Base-by-base conservation (phyloP, 2,888 invertebrate genomes). In the Diaperis boleti region DNA sequence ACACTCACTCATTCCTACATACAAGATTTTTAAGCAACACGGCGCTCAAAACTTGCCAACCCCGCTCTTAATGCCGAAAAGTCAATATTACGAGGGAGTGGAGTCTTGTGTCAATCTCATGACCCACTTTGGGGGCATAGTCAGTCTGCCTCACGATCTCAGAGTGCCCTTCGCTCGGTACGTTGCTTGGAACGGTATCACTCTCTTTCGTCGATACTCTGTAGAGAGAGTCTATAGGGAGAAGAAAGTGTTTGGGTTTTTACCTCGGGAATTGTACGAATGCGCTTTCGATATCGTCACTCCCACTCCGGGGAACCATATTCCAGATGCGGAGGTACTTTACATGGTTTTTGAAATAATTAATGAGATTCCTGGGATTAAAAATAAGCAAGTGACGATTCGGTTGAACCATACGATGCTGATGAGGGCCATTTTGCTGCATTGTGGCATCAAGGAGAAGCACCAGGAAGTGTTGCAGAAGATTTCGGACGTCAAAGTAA, bases 281-380 rank as follows among this genome's bases (percentile, higher is more conserved):
- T 95, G 95, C 80, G 94, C 94, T 1, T 96, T 96, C 80, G 98
- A 98, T 80, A 93, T 98, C 62, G 91, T 97, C 20, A 91, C 92
- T 2, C 89, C 94, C 1, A 87, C 85, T 62, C 84, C 87, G 60
- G 89, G 87, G 60, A 87, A 89, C 69, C 83, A 92, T 20, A 86
- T 95, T 81, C 86, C 91, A 0, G 96, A 97, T 76, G 94, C 95
- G 0, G 97, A 98, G 77, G 80, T 96, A 0, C 81, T 97, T 6
- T 88, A 89, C 0, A 87, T 95, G 0, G 89, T 91, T 0, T 89
- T 88, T 78, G 91, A 94, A 80, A 86, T 93, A 37, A 84, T 91
- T 37, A 86, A 86, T 55, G 88, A 89, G 74, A 84, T 93, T 67
- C 88, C 90, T 0, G 83, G 84, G 3, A 78, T 90, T 1, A 84